Evolutionary conservation across 2,113 vertebrate species (phyloP).

Genomic region (Tetrao urogallus): DNA sequence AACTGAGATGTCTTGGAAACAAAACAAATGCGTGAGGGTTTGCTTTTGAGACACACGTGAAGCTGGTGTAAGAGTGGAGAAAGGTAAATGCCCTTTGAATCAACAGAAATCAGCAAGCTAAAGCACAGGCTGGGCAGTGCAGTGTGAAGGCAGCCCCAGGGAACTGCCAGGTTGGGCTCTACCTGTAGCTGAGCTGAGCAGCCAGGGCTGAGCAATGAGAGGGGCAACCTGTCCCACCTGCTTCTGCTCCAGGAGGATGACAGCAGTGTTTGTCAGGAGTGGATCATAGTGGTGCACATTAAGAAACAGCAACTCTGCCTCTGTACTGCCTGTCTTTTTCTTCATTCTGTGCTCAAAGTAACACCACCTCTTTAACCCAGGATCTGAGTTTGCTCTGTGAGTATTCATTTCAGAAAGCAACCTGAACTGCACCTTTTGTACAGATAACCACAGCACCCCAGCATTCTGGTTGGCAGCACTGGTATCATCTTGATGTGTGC

Average conservation of each 20-base stretch:
- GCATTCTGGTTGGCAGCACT: neutral
- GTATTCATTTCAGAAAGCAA: neutral
- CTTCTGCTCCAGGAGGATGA: neutral
- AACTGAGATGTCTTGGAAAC: neutral
- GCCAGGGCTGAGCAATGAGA: neutral
- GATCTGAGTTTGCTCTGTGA: neutral
- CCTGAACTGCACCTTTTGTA: neutral
- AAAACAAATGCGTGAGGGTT: neutral
- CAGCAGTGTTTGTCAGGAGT: fast-evolving
- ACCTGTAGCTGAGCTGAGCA: neutral
- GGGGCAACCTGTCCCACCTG: neutral
- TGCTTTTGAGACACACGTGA: neutral
- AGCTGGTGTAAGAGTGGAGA: fast-evolving
- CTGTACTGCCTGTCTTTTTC: neutral
- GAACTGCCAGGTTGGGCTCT: neutral
- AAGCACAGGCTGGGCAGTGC: neutral
- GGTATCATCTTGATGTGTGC: fast-evolving
- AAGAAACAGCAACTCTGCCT: neutral
- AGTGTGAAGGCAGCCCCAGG: neutral
- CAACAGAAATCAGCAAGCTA: neutral
- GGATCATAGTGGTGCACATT: neutral
- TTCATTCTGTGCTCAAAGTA: neutral
- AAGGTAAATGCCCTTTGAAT: neutral
- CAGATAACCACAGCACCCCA: neutral
- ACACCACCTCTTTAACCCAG: neutral